phyloP scores from a whole-genome alignment of 2,797 vertebrate species.

The Nannoperca obscura region DNA sequence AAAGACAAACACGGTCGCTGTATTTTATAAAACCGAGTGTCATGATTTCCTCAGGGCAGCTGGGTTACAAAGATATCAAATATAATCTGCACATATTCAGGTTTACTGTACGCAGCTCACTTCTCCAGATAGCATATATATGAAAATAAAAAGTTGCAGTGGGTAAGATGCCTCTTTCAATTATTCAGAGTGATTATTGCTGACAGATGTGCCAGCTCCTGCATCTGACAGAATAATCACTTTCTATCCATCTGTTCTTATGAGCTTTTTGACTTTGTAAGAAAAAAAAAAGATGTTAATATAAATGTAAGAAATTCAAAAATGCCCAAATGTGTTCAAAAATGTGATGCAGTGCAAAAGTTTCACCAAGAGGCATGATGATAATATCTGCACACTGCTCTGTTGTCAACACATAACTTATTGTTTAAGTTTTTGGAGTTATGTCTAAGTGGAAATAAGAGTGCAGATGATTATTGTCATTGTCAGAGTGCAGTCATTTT shows the following conservation, averaged over 20 bases:
- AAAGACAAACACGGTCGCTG: slow-evolving; percentile 12
- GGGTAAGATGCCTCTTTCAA: slow-evolving; percentile 34
- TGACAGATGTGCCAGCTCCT: slow-evolving; percentile 56
- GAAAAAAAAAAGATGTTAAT: background rate
- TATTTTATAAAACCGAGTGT: slow-evolving; percentile 19
- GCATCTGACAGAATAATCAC: slow-evolving; percentile 43
- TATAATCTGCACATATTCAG: background rate
- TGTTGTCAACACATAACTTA: background rate
- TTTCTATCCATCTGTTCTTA: slow-evolving; percentile 48
- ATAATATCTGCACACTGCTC: background rate
- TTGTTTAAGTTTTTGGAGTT: background rate
- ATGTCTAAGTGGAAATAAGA: background rate
- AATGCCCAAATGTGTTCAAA: background rate
- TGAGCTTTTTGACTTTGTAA: slow-evolving; percentile 17
- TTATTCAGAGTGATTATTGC: slow-evolving; percentile 42
- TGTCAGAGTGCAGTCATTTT: background rate
- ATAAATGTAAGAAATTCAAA: background rate
- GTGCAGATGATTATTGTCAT: background rate
- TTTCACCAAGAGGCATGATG: background rate
- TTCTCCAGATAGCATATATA: background rate
- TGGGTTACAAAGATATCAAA: background rate
- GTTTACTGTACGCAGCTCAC: background rate
- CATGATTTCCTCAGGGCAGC: background rate
- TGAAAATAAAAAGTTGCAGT: background rate
- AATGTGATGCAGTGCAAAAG: background rate